phyloP scores from a whole-genome alignment of 2,888 invertebrate species.

The Rambutsinella grinnellia region DNA sequence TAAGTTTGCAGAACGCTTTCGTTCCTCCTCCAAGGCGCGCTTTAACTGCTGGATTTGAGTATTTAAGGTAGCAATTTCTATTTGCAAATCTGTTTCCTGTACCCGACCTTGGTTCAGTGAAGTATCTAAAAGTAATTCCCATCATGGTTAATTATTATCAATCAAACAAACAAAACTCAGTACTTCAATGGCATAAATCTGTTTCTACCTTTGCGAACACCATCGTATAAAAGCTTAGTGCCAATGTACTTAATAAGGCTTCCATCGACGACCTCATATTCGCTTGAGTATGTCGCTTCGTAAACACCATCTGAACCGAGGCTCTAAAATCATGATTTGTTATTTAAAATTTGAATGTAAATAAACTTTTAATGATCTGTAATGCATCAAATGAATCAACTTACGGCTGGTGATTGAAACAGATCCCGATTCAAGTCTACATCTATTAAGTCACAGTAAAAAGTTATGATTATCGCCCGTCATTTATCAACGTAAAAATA shows the following conservation, averaged over 20 bases:
- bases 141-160: neutral
- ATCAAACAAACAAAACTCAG: too few relatives aligned
- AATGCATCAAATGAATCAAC: too few relatives aligned
- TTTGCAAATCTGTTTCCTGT: slow-evolving; percentile 37
- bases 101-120: slow-evolving; percentile 29
- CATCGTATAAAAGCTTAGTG: slow-evolving; percentile 21
- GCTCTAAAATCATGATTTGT: too few relatives aligned
- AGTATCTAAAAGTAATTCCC: neutral
- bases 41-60: slow-evolving; percentile 45
- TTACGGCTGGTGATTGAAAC: too few relatives aligned
- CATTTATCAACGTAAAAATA: too few relatives aligned
- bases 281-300: slow-evolving; percentile 14
- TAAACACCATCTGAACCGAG: slow-evolving; percentile 5
- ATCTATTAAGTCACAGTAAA: too few relatives aligned
- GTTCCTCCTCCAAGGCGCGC: slow-evolving; percentile 30
- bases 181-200: neutral
- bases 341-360: too few relatives aligned
- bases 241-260: slow-evolving; percentile 35
- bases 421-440: too few relatives aligned
- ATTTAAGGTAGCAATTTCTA: slow-evolving; percentile 51
- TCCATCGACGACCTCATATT: slow-evolving; percentile 35
- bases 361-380: too few relatives aligned
- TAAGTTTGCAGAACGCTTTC: slow-evolving; percentile 16
- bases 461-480: too few relatives aligned
- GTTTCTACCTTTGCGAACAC: slow-evolving; percentile 2